Evolutionary conservation across 2,797 vertebrate species (phyloP), one percentile per base, ranked within the genome.

Genomic region (Sebastes aleutianus): DNA sequence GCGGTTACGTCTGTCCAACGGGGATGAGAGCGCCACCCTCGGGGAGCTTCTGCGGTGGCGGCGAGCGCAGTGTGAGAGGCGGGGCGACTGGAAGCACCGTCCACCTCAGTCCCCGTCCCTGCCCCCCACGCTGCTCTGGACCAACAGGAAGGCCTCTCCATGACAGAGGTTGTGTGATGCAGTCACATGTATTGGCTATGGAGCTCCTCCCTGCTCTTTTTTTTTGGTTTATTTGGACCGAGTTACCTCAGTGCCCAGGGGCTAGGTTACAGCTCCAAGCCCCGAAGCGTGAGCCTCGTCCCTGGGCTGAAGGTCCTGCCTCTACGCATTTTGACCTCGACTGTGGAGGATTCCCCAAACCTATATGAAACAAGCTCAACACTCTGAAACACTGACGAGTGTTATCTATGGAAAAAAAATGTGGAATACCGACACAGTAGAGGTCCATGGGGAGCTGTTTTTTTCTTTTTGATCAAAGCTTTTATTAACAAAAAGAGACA

Each of bases 31-130:
- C 1, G 86, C 93, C 50, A 90, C 97, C 83, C 93, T 98, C 32
- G 95, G 95, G 87, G 96, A 98, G 88, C 95, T 98, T 73, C 92
- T 98, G 87, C 96, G 96, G 29, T 97, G 96, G 97, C 95, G 96
- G 73, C 95, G 96, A 88, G 94, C 91, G 90, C 96, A 98, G 81
- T 97, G 97, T 74, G 97, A 98, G 92, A 95, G 96, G 76, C 90
- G 78, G 59, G 92, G 89, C 10, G 93, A 94, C 78, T 97, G 96
- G 96, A 96, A 96, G 87, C 95, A 93, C 16, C 93, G 94, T 57
- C 94, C 96, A 71, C 91, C 96, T 88, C 94, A 93, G 62, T 94
- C 95, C 79, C 91, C 93, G 8, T 81, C 95, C 71, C 95, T 95
- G 68, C 96, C 97, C 79, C 96, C 95, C 12, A 88, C 92, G 18